These are phyloP conservation scores for Seriola quinqueradiata DNA, from an alignment of 2,113 vertebrate genomes.

Conservation along the genomic window DNA sequence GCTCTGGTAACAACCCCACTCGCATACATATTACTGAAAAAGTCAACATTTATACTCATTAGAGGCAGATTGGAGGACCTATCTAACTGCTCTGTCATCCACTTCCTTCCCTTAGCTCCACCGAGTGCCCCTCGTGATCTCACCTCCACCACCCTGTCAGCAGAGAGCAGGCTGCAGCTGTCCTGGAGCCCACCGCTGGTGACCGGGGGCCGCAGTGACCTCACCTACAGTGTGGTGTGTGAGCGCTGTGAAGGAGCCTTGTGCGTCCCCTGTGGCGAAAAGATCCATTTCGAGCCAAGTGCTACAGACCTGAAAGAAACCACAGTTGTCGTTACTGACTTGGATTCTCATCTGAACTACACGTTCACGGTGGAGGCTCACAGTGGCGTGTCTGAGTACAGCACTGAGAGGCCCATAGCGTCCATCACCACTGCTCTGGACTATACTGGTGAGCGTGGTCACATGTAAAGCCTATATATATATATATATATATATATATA, in stretches of 20 bases:
- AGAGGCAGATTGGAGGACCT: background rate
- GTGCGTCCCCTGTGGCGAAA: constrained; percentile 88
- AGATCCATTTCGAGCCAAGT: constrained; percentile 84
- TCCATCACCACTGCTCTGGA: constrained; percentile 88
- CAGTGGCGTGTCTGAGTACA: constrained; percentile 89
- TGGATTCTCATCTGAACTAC: constrained; percentile 96
- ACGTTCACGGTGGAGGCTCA: constrained; percentile 91
- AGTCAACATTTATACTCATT: background rate
- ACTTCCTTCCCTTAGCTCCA: constrained; percentile 83
- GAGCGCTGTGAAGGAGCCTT: constrained; percentile 86
- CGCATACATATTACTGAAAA: background rate
- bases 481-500: too few relatives aligned
- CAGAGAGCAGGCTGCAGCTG: constrained; percentile 89
- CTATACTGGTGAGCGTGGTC: constrained; percentile 87
- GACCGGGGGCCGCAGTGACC: constrained; percentile 87
- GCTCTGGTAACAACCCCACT: constrained; percentile 87
- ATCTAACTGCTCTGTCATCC: constrained; percentile 45
- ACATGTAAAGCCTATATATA: background rate
- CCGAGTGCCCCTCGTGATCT: constrained; percentile 88
- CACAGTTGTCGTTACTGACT: constrained; percentile 81
- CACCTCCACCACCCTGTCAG: constrained; percentile 76
- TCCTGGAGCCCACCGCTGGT: constrained; percentile 89
- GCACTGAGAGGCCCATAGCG: constrained; percentile 76
- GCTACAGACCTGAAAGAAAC: constrained; percentile 75
- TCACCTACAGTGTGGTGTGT: constrained; percentile 89